Base-by-base conservation (phyloP, 1,140 invertebrate genomes). In the Heliconius eleuchia region DNA sequence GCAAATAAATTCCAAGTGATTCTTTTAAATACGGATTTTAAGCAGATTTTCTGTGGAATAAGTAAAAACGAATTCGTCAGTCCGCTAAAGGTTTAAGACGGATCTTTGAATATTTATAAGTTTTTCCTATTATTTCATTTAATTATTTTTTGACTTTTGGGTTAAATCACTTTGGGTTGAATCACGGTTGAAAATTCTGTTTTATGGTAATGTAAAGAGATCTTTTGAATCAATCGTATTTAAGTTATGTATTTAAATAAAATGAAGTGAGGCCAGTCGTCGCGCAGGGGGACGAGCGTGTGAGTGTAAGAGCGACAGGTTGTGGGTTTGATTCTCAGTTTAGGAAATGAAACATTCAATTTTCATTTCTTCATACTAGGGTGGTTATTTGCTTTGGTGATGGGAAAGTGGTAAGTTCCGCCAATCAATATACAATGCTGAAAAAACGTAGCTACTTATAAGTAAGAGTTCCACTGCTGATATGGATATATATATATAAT, bases 11-110 rank as follows among this genome's bases (percentile, higher is more conserved):
- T 93, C 91, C 86, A 86, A 93, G 91, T 92, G 92, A 94, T 94
- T 93, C 92, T 93, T 94, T 94, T 91, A 94, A 88, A 94, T 94
- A 91, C 89, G 89, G 91, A 93, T 94, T 94, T 94, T 92, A 94
- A 93, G 91, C 91, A 93, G 93, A 93, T 93, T 93, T 93, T 91
- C 90, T 92, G 91, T 91, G 87, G 92, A 92, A 92, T 93, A 93
- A 94, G 91, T 92, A 92, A 92, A 94, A 92, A 93, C 91, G 92
- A 90, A 93, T 92, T 89, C 91, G 92, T 94, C 91, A 92, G 87
- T 86, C 88, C 81, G 87, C 89, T 87, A 90, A 91, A 92, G 88
- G 90, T 88, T 92, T 92, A 91, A 88, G 84, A 84, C 86, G 82
- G 84, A 83, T 89, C 84, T 87, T 81, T 94, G 91, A 94, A 94